These are phyloP conservation scores for Drosophila mulleri DNA, from an alignment of 2,888 invertebrate species.

Conservation along the genomic window DNA sequence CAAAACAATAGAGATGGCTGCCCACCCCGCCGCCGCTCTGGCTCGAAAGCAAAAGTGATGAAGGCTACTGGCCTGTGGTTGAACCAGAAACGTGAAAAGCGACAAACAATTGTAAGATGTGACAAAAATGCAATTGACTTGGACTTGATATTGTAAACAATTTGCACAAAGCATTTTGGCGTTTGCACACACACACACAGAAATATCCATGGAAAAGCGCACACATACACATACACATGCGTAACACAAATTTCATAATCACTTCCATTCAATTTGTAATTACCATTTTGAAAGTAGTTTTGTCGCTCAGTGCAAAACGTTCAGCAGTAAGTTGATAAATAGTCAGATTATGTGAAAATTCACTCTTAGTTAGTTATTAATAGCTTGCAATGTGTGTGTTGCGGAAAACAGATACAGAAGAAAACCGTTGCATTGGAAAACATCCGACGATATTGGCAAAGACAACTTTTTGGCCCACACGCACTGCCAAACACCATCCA, in stretches of 20 bases:
- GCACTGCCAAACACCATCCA: constrained; percentile 20
- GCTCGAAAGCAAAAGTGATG: constrained; percentile 40
- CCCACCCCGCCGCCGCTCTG: neutral
- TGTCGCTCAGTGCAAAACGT: constrained; percentile 19
- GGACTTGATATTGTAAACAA: constrained; percentile 53
- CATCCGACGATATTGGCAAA: constrained; percentile 57
- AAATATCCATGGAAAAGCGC: neutral
- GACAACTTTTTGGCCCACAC: constrained; percentile 23
- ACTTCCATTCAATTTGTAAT: constrained; percentile 39
- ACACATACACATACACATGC: constrained; percentile 3
- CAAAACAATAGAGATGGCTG: constrained; percentile 62
- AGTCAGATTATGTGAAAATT: constrained; percentile 9
- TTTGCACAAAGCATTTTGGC: constrained; percentile 30
- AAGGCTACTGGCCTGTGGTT: constrained; percentile 27
- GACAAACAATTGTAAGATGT: constrained; percentile 53
- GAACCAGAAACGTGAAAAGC: constrained; percentile 27
- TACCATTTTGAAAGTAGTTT: constrained; percentile 65
- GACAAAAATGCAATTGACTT: constrained; percentile 62
- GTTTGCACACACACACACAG: constrained; percentile 18
- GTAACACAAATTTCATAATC: constrained; percentile 69
- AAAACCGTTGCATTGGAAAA: constrained; percentile 77
- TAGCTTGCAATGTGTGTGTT: constrained; percentile 52
- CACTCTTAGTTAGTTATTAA: constrained; percentile 29
- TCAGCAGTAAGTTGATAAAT: constrained; percentile 5
- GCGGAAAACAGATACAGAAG: constrained; percentile 80